Evolutionary conservation across 1,140 invertebrate genomes (phyloP).

Genomic region (Bombus vancouverensis): DNA sequence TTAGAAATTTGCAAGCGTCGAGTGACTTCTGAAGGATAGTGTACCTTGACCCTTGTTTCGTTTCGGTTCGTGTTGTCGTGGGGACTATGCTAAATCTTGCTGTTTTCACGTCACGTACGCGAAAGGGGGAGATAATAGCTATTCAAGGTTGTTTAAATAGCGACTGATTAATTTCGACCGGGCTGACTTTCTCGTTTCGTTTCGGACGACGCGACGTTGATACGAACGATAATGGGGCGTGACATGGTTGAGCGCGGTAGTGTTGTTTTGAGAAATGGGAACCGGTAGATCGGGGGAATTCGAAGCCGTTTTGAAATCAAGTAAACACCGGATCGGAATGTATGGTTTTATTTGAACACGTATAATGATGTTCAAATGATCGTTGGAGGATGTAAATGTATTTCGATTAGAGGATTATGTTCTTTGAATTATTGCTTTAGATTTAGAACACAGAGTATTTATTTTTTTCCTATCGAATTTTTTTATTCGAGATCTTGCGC

Average conservation of each 20-base stretch:
- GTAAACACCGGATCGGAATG: background rate
- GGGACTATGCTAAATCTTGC: conserved; percentile 13
- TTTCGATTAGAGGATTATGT: background rate
- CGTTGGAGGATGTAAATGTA: background rate
- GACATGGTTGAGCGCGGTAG: background rate
- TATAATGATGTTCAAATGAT: background rate
- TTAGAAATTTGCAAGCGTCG: too few species aligned
- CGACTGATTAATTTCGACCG: conserved; percentile 26
- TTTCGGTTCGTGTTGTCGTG: background rate
- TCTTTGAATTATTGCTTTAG: background rate
- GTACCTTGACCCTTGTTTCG: too few species aligned
- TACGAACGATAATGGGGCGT: background rate
- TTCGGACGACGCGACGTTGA: background rate
- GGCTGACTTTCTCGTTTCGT: background rate
- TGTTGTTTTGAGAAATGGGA: background rate
- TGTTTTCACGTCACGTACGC: background rate
- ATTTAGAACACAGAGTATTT: background rate
- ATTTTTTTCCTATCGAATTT: too few species aligned
- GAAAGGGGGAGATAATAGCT: conserved; percentile 5
- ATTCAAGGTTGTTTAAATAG: conserved; percentile 35
- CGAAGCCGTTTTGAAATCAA: background rate
- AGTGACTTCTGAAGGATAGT: too few species aligned
- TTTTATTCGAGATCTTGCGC: too few species aligned
- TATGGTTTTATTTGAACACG: background rate
- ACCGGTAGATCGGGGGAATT: background rate